Base-by-base conservation (phyloP, 1,140 invertebrate species). In the Mizuhopecten yessoensis region DNA sequence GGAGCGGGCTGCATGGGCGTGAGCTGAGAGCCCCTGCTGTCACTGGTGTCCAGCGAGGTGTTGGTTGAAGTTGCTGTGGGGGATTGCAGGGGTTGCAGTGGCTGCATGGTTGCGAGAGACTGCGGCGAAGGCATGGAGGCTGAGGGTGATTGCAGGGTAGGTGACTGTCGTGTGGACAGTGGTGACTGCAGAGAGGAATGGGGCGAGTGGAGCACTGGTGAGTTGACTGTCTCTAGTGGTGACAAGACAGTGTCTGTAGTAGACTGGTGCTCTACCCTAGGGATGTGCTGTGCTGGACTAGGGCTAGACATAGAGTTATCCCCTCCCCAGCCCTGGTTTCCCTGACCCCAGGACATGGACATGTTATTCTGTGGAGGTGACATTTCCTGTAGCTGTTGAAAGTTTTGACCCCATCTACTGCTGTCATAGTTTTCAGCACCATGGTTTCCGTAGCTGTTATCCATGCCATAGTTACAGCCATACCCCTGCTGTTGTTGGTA, bases 321-420 rank as follows among this genome's bases (percentile, higher is more conserved):
- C 57, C 17, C 57, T 29, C 57, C 57, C 57, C 57, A 75, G 57
- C 57, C 57, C n/a, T 75, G 57, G 57, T 75, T 75, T 9, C 57
- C 57, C 57, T 75, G 57, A 9, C 57, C 57, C 57, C 57, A 75
- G 23, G 57, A 75, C 57, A 75, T 75, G 57, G 57, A n/a, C 57
- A 75, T 75, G 57, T 75, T 75, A 29, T 75, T 75, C 23, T 75
- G 57, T 29, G 23, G 17, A 7, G 57, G 57, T 75, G 57, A 29
- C 11, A 75, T n/a, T n/a, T 75, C 57, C 15, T 75, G 42, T 45
- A 20, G 42, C 17, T 45, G 57, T 75, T 75, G 57, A 75, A 29
- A 75, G 17, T 29, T 29, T 75, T 75, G 57, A 29, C n/a, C n/a
- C 57, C 57, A 75, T n/a, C 57, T n/a, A 75, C 57, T 29, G n/a